Percentiles rank a stretch among this genome's conserved stretches.
phyloP scores from a whole-genome alignment of 1,140 invertebrate species.

The Lerema accius region DNA sequence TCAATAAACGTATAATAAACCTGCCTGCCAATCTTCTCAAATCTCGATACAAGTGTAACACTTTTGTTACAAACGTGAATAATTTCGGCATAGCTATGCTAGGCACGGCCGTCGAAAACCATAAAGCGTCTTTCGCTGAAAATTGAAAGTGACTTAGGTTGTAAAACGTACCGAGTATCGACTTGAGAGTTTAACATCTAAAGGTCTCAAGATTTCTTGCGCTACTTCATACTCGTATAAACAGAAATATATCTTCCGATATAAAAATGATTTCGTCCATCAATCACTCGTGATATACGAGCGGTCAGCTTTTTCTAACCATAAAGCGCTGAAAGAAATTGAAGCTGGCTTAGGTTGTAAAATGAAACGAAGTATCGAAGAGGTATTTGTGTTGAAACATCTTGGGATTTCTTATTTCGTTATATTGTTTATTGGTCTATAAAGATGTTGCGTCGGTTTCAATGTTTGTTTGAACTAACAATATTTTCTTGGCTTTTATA shows the following conservation, averaged over 20 bases:
- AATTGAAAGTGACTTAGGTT: constrained; percentile 59
- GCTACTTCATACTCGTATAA: constrained; percentile 11
- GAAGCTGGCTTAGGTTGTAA: constrained; percentile 52
- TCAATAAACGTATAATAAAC: background rate
- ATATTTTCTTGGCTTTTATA: background rate
- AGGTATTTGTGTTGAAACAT: background rate
- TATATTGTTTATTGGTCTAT: background rate
- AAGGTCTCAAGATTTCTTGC: constrained; percentile 21
- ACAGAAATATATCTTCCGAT: constrained; percentile 7
- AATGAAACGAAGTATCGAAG: constrained; percentile 40
- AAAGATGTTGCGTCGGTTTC: background rate
- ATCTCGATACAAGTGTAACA: constrained; percentile 3
- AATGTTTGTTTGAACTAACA: background rate
- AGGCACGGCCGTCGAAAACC: constrained; percentile 58
- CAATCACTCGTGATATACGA: constrained; percentile 5
- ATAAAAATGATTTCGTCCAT: constrained; percentile 4
- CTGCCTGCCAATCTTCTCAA: background rate
- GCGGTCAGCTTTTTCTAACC: background rate
- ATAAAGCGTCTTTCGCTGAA: constrained; percentile 71
- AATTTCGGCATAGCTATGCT: constrained; percentile 41
- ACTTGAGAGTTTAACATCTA: constrained; percentile 24
- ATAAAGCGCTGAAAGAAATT: background rate
- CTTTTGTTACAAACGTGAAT: constrained; percentile 29
- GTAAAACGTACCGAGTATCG: constrained; percentile 32
- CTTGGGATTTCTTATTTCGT: background rate